A percentile compares a stretch with the other conserved stretches of the same genome.
Evolutionary conservation across 2,888 invertebrate genomes (phyloP).

Genomic region (Sinotaia quadrata): DNA sequence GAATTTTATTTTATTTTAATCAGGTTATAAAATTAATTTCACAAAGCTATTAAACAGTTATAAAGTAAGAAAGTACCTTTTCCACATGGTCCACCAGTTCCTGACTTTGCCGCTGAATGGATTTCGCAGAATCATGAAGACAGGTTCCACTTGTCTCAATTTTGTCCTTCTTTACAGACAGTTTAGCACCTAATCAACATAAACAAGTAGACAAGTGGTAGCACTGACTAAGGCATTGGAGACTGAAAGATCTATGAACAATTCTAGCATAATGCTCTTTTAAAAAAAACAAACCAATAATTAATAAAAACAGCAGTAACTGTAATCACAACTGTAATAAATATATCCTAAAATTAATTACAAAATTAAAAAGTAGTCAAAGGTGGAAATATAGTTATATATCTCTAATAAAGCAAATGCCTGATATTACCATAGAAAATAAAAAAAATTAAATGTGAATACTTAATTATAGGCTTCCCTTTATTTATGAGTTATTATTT

Average conservation of each 20-base stretch:
- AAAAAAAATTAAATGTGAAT: too few species aligned
- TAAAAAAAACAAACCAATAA: neutral
- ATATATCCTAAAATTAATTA: too few species aligned
- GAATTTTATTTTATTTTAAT: neutral
- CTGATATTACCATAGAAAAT: too few species aligned
- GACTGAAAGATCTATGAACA: neutral
- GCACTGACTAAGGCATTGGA: neutral
- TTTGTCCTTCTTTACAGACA: slow-evolving; percentile 78
- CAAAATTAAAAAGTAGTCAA: too few species aligned
- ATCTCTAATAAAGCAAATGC: too few species aligned
- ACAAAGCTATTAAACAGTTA: neutral
- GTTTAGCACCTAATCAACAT: slow-evolving; percentile 77
- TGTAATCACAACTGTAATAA: too few species aligned
- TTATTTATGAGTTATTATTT: too few species aligned
- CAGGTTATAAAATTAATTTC: neutral
- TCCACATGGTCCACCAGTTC: slow-evolving; percentile 77
- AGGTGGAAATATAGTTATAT: too few species aligned
- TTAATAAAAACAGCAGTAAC: too few species aligned
- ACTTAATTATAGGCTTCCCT: too few species aligned
- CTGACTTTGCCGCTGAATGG: slow-evolving; percentile 72
- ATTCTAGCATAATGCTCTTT: neutral
- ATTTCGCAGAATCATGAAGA: slow-evolving; percentile 73
- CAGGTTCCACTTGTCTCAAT: slow-evolving; percentile 77
- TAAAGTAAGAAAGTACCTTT: slow-evolving; percentile 56
- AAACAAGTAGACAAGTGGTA: neutral